Base-by-base conservation (phyloP, 2,797 vertebrate species). In the Paedocypris micromegethes region DNA sequence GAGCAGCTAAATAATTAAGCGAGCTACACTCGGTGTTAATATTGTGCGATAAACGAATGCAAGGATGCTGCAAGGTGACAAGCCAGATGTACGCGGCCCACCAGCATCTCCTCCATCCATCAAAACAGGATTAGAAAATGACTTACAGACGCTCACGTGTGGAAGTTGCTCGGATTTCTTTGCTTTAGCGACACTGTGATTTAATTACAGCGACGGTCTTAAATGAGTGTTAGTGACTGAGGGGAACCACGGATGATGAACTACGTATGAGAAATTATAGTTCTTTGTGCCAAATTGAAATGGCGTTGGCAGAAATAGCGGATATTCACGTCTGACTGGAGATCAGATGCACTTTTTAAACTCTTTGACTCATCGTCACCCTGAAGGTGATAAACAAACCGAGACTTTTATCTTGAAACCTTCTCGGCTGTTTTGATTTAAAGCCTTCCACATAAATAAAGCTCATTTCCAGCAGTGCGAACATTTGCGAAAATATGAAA, bases 1-100 rank as follows among this genome's bases (percentile, higher is more conserved):
- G 4, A 44, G 58, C 49, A 47, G 51, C 60, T 70, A 57, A 68
- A 68, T 73, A 68, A 73, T 68, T 68, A 68, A 73, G 38, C 42
- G 44, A 46, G 64, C 66, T 47, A 72, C 58, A 44, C 47, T 59
- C 46, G 56, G n/a, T 23, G 42, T 73, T 73, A 68, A 67, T 67
- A 68, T 50, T 56, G 59, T 5, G 67, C 45, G 49, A 52, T 47
- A 62, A 56, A 49, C 62, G 52, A 56, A 53, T 44, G 8, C 9
- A 8, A 70, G 37, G 52, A 70, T 70, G 68, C 52, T 44, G 68
- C 9, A 54, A 70, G 68, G 47, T 64, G 47, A 51, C 5, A 42
- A 51, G 68, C 62, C 53, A 57, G 68, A 64, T 70, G 68, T 37
- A 56, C 51, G 68, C 23, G 23, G 23, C 23, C 23, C 23, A 23